These are phyloP conservation scores for Tupaia tana DNA, from an alignment of 2,113 vertebrate species.

Conservation along the genomic window DNA sequence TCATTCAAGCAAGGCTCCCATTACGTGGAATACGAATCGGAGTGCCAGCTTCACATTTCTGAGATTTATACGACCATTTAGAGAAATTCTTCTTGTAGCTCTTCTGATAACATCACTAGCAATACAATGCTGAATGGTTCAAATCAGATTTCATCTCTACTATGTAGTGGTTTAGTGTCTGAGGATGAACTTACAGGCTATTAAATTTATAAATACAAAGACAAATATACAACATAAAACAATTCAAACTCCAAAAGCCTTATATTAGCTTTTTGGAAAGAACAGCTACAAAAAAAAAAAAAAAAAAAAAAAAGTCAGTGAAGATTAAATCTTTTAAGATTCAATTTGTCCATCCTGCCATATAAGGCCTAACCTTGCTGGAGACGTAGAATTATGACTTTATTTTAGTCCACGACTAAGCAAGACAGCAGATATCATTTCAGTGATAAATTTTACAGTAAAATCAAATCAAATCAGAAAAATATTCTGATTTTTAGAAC, in stretches of 20 bases:
- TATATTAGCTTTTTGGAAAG: conserved; percentile 74
- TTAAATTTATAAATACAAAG: conserved; percentile 81
- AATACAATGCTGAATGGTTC: conserved; percentile 75
- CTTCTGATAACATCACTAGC: conserved; percentile 83
- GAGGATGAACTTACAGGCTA: conserved; percentile 82
- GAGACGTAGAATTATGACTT: conserved; percentile 69
- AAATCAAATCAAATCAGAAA: conserved; percentile 60
- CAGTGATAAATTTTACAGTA: conserved; percentile 42
- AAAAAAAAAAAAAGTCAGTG: conserved; percentile 50
- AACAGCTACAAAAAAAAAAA: conserved; percentile 67
- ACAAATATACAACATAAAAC: conserved; percentile 77
- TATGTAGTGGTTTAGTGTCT: conserved; percentile 71
- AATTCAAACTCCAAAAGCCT: conserved; percentile 74
- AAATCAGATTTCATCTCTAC: conserved; percentile 81
- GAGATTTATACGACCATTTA: conserved; percentile 86
- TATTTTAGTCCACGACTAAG: conserved; percentile 53
- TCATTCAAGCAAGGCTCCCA: conserved; percentile 81
- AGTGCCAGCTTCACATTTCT: conserved; percentile 81
- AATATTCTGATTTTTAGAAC: conserved; percentile 50
- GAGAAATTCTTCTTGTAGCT: conserved; percentile 80
- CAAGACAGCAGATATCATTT: conserved; percentile 56
- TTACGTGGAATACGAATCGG: conserved; percentile 77
- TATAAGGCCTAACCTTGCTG: conserved; percentile 64
- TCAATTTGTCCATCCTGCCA: conserved; percentile 68
- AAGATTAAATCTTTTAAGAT: conserved; percentile 75